Base-by-base conservation (phyloP, 2,113 vertebrate species). In the Prietella phreatophila region DNA sequence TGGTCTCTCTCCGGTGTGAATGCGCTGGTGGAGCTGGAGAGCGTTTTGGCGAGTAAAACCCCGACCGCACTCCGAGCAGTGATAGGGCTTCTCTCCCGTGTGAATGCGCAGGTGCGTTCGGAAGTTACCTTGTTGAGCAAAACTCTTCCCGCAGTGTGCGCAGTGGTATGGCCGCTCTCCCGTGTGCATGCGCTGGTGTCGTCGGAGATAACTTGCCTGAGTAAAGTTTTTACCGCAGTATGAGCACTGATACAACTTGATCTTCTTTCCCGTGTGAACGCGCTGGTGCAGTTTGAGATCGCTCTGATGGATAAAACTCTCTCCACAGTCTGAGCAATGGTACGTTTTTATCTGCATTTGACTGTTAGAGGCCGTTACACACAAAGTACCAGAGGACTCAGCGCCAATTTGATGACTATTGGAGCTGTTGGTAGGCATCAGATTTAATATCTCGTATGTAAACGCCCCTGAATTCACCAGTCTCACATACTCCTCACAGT, bases 21-120 rank as follows among this genome's bases (percentile, higher is more conserved):
- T 60, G 56, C 80, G 80, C 80, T 82, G 80, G 80, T 82, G 80
- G 80, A 82, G 80, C 56, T 82, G 80, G 33, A 82, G 80, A 25
- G 80, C 80, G 7, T 82, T 82, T 39, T 82, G 80, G 9, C 80
- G 80, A 22, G 55, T 82, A 60, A 82, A 82, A 36, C 80, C 80
- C 33, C 80, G 58, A 39, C 80, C 80, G 20, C 80, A 82, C 2
- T 60, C 19, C 25, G 80, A 60, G 20, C 80, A 82, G 4, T 60
- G 80, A 39, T 82, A 82, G 2, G 80, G 80, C 56, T 82, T 82
- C 80, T 82, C 80, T 60, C 80, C 80, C 13, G 80, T 82, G 56
- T 82, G 80, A 47, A 82, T 82, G 19, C 80, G 80, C 33, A 82
- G 33, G 33, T 82, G 80, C 13, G 80, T 82, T 25, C 80, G 80